These are phyloP conservation scores for Lymantria monacha DNA, from an alignment of 2,888 invertebrate species.

Conservation along the genomic window DNA sequence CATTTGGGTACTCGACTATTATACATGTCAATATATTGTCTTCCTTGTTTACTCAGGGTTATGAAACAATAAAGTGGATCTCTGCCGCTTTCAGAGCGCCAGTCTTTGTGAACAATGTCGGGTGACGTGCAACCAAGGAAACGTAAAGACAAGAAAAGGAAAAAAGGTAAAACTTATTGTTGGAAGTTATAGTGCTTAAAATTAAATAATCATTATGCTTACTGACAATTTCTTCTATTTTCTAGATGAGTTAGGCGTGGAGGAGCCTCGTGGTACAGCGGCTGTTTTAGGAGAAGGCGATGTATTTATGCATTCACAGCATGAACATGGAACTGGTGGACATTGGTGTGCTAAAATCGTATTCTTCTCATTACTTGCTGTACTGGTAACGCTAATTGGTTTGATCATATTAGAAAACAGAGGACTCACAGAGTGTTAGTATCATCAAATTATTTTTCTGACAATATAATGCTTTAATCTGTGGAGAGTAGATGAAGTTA, in stretches of 20 bases:
- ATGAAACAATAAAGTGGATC: slow-evolving; percentile 73
- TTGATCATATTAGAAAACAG: slow-evolving; percentile 91
- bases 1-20: slow-evolving; percentile 63
- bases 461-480: too few species aligned
- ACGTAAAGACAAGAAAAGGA: slow-evolving; percentile 91
- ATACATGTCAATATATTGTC: slow-evolving; percentile 42
- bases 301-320: slow-evolving; percentile 89
- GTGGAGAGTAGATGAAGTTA: too few species aligned
- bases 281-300: slow-evolving; percentile 84
- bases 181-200: background rate
- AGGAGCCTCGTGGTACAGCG: slow-evolving; percentile 73
- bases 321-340: slow-evolving; percentile 89
- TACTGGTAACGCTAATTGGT: slow-evolving; percentile 87
- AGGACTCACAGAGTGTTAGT: slow-evolving; percentile 89
- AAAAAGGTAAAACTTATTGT: slow-evolving; percentile 84
- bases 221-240: background rate
- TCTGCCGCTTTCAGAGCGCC: slow-evolving; percentile 70
- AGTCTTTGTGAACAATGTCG: slow-evolving; percentile 85
- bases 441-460: background rate
- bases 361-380: slow-evolving; percentile 88
- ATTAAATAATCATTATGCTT: background rate
- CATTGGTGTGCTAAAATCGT: slow-evolving; percentile 92
- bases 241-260: slow-evolving; percentile 74
- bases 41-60: slow-evolving; percentile 74
- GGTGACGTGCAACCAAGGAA: slow-evolving; percentile 93